Base-by-base conservation (phyloP, 2,113 vertebrate genomes). In the Phaethon lepturus region DNA sequence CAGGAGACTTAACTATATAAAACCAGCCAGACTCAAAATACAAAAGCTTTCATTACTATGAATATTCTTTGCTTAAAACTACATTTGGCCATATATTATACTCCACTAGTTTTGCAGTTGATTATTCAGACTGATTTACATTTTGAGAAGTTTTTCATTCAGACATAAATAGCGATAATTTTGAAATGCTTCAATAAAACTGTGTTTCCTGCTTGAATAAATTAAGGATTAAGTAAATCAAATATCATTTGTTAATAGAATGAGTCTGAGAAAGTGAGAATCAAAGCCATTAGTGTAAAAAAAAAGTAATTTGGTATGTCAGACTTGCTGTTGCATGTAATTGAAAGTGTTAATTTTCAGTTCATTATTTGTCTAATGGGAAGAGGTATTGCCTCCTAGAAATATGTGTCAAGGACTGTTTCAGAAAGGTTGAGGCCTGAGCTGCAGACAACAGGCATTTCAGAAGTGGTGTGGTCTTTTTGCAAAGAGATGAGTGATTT, bases 291-390 rank as follows among this genome's bases (percentile, higher is more conserved):
- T 60, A 56, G 22, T 52, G 9, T 73, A 55, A 94, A 96, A 94
- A 88, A 91, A 72, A 24, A 3, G 13, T 67, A 53, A 75, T 91
- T 89, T 87, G 10, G 7, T 69, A 19, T 25, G 14, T 91, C 71
- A 80, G 67, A 42, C 31, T 93, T 97, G 58, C 60, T 69, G 62
- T 91, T 93, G 81, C 86, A 76, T 93, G 53, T 94, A 95, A 94
- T 95, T 82, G 60, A 75, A 95, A 95, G 83, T 87, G 77, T 95
- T 97, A 93, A 87, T 93, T 91, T 95, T 73, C 19, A 81, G 63
- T 73, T 93, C 49, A 40, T 89, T 85, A 62, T 97, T 95, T 94
- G 23, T 87, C n/a, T 88, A 68, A 81, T 87, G 20, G 49, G 38
- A 79, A 90, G 38, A 85, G 13, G 16, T 47, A 73, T 33, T 95